Evolutionary conservation across 2,113 vertebrate genomes (phyloP), one percentile per base, ranked within the genome.

Genomic region (Python bivittatus): DNA sequence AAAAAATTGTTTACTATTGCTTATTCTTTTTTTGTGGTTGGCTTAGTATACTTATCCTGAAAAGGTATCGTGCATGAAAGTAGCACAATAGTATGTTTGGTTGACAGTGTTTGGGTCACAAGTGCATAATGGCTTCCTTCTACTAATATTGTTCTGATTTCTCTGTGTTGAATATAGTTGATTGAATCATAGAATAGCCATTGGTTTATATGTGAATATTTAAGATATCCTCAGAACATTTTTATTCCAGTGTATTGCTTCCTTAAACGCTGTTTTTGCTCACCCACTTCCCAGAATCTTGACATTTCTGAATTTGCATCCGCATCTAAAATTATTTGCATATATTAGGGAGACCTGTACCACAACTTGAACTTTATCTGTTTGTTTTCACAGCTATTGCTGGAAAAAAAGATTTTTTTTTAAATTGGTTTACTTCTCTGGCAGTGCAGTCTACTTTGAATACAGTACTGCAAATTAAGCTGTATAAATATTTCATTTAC

Each of bases 401-500:
- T 22, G n/a, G 11, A 52, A 89, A 90, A 54, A 22, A 54, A 6
- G 48, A n/a, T n/a, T 38, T 38, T 23, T 12, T 13, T 22, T 27
- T 60, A 88, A 44, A 27, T 1, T 42, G 5, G 22, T 44, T 61
- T 88, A 12, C 25, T 3, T 2, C 12, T 79, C 29, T 90, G 23
- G n/a, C 12, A 33, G 52, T 25, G 53, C 15, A 83, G 3, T 29
- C 6, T 27, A 12, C n/a, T 83, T 38, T 83, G 54, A 57, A 83
- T 20, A 33, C n/a, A 90, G 29, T 29, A 33, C n/a, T n/a, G n/a
- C n/a, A 89, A 52, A 33, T 23, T 29, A 44, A 27, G 15, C 9
- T 64, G 29, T 89, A 12, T 25, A 10, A 33, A 6, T 38, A 15
- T 92, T 11, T 84, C 89, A 91, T 12, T 93, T 94, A 93, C 87